phyloP scores from a whole-genome alignment of 1,140 invertebrate genomes.

The Gyrodactylus bullatarudis region DNA sequence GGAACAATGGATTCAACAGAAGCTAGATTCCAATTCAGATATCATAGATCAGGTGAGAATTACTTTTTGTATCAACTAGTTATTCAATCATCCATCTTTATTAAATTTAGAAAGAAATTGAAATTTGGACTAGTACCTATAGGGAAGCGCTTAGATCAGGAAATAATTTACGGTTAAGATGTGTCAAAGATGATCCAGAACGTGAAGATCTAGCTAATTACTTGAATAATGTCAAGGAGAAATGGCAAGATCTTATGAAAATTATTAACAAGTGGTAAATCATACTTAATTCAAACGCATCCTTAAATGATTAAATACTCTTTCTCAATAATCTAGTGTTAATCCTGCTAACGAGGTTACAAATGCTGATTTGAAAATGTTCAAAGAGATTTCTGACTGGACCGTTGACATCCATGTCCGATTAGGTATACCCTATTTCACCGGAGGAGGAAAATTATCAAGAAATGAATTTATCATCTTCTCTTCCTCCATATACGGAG shows the following conservation, averaged over 20 bases:
- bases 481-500: too few relatives aligned
- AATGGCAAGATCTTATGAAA: neutral
- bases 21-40: neutral
- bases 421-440: too few relatives aligned
- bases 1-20: neutral
- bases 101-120: neutral
- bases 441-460: too few relatives aligned
- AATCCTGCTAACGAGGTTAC: too few relatives aligned
- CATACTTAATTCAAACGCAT: too few relatives aligned
- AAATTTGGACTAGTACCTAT: neutral
- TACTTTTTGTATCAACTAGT: neutral
- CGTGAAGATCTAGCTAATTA: neutral
- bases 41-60: neutral
- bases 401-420: too few relatives aligned
- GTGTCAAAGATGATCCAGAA: neutral
- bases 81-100: too few relatives aligned
- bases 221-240: neutral
- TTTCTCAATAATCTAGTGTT: too few relatives aligned
- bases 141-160: neutral
- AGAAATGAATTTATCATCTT: too few relatives aligned
- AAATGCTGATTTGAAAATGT: too few relatives aligned
- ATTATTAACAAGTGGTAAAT: neutral
- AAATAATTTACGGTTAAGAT: neutral
- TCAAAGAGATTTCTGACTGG: too few relatives aligned
- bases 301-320: too few relatives aligned